These are phyloP conservation scores for Pseudococcus jackbeardsleyi DNA, from an alignment of 2,888 invertebrate genomes.

Conservation along the genomic window DNA sequence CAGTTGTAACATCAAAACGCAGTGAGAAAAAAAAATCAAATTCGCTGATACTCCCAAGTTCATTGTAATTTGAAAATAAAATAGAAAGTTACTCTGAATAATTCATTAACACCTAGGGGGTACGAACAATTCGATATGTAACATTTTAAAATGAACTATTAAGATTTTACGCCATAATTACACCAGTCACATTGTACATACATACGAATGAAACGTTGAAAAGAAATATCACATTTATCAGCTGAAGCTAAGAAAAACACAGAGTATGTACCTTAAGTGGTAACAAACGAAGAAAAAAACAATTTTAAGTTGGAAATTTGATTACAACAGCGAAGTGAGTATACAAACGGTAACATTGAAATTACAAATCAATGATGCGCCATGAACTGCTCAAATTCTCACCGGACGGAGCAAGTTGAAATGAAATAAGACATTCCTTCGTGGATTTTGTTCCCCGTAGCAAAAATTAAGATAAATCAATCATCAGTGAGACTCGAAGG, in stretches of 20 bases:
- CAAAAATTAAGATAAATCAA: background rate
- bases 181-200: background rate
- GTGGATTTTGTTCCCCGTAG: background rate
- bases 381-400: background rate
- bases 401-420: background rate
- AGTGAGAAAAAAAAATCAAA: background rate
- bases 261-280: background rate
- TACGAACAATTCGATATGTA: background rate
- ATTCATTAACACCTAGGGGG: too few species aligned
- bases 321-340: background rate
- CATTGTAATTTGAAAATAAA: too few species aligned
- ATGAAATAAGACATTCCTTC: background rate
- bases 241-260: background rate
- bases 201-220: background rate
- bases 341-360: background rate
- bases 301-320: background rate
- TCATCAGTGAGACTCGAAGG: constrained; percentile 87
- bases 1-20: background rate
- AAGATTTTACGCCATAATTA: background rate
- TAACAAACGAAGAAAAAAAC: constrained; percentile 9
- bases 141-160: background rate
- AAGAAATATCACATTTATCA: background rate
- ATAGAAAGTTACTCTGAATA: too few species aligned
- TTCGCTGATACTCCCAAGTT: background rate
- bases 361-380: background rate